These are phyloP conservation scores for Siphlonurus alternatus DNA, from an alignment of 2,888 invertebrate species.

Conservation along the genomic window DNA sequence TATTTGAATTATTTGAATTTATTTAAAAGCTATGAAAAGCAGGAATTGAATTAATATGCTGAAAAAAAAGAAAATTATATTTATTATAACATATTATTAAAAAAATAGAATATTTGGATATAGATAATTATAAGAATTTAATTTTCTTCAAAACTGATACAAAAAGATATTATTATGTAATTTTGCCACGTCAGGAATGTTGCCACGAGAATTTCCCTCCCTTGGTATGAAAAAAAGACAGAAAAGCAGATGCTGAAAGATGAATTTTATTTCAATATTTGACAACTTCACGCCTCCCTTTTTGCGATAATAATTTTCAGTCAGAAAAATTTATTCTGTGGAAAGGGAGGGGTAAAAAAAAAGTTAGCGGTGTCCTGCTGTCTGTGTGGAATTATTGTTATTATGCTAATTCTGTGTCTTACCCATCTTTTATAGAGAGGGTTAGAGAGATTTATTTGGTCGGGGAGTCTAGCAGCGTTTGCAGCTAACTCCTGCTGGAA, in stretches of 20 bases:
- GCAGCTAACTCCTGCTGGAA: too few species aligned
- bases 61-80: too few species aligned
- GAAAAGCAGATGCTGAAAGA: slow-evolving; percentile 5
- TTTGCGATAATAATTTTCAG: background rate
- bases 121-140: too few species aligned
- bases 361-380: slow-evolving; percentile 11
- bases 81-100: too few species aligned
- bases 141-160: too few species aligned
- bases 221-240: background rate
- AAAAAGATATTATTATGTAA: too few species aligned
- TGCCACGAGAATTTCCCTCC: background rate
- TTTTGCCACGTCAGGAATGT: too few species aligned
- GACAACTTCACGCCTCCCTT: slow-evolving; percentile 10
- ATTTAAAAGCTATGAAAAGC: too few species aligned
- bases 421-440: slow-evolving; percentile 10
- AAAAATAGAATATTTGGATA: too few species aligned
- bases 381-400: slow-evolving; percentile 14
- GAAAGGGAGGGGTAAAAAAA: background rate
- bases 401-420: slow-evolving; percentile 14
- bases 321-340: background rate
- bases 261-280: slow-evolving; percentile 14
- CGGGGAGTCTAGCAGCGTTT: background rate
- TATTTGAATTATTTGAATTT: too few species aligned
- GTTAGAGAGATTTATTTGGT: background rate
- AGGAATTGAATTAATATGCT: too few species aligned